Evolutionary conservation across 2,888 invertebrate genomes (phyloP).

Genomic region (Sinelater perroti): DNA sequence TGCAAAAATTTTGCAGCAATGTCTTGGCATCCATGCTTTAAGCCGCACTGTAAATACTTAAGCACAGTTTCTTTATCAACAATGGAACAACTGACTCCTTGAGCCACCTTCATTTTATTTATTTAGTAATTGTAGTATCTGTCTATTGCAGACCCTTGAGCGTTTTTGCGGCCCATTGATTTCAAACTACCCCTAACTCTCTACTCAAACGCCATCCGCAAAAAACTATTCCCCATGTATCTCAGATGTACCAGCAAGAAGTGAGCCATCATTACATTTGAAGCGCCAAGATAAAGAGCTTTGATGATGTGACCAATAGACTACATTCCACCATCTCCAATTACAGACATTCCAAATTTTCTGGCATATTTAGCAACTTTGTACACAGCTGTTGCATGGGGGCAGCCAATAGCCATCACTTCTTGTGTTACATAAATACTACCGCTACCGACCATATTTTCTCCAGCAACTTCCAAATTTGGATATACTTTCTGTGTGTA

Average conservation of each 20-base stretch:
- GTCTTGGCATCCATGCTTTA: slow-evolving; percentile 97
- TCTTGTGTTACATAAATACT: slow-evolving; percentile 99
- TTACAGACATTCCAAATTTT: slow-evolving; percentile 91
- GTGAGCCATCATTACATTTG: slow-evolving; percentile 98
- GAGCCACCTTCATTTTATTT: slow-evolving; percentile 96
- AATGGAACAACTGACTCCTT: slow-evolving; percentile 98
- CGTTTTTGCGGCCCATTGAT: slow-evolving; percentile 95
- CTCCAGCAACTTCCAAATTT: slow-evolving; percentile 91
- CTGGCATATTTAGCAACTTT: slow-evolving; percentile 92
- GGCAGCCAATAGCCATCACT: slow-evolving; percentile 99
- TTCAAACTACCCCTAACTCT: slow-evolving; percentile 99
- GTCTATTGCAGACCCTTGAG: slow-evolving; percentile 85
- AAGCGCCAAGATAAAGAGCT: slow-evolving; percentile 90
- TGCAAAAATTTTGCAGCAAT: slow-evolving; percentile 83
- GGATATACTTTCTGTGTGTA: slow-evolving; percentile 89
- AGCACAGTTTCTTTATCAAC: slow-evolving; percentile 98
- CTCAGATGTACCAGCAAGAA: slow-evolving; percentile 97
- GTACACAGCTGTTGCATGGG: slow-evolving; percentile 97
- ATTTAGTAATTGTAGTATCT: slow-evolving; percentile 75
- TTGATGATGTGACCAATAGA: slow-evolving; percentile 97
- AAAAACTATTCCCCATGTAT: slow-evolving; percentile 99
- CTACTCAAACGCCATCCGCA: slow-evolving; percentile 97
- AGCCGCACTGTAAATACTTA: slow-evolving; percentile 91
- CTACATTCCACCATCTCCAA: slow-evolving; percentile 98
- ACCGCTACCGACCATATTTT: slow-evolving; percentile 99